Base-by-base conservation (phyloP, 2,113 vertebrate genomes). In the Sylvilagus bachmani region DNA sequence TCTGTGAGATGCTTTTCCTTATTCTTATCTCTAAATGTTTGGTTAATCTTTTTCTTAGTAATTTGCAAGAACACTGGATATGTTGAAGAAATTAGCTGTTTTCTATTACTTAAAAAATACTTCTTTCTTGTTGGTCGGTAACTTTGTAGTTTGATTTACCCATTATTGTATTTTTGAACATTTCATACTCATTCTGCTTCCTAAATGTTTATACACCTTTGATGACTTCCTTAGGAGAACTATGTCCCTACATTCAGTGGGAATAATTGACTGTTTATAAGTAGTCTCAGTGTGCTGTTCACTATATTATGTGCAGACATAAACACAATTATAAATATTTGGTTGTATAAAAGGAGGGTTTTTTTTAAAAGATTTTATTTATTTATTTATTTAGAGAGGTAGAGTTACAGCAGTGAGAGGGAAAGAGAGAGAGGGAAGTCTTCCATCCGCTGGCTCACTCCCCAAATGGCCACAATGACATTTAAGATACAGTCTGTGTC, bases 81-180 rank as follows among this genome's bases (percentile, higher is more conserved):
- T 58, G 55, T 58, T n/a, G 33, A 77, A 61, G 31, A 69, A 88
- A 24, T 77, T 49, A 67, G 49, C 10, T 75, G 6, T 87, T 61
- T 69, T 66, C 71, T 24, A 8, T 85, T 27, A 17, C 55, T 58
- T 58, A 51, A 86, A 51, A 81, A 81, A 51, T 74, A 51, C 61
- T 61, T 92, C 61, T 51, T 92, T 6, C 25, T 25, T 81, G 93
- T 80, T 95, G 58, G 51, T 86, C 81, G 31, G 49, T 22, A 79
- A 58, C 80, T 73, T 85, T 19, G 29, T 79, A 67, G 71, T 78
- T 13, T 5, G 55, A 29, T 19, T 67, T 75, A 80, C 51, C 36
- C 58, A 49, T 62, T 90, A 17, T 12, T n/a, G 25, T 93, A 19
- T 88, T 93, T 66, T 75, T 79, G 49, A 58, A 58, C 55, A 58